These are phyloP conservation scores for Limnephilus auricula DNA, from an alignment of 2,888 invertebrate genomes.

Conservation along the genomic window DNA sequence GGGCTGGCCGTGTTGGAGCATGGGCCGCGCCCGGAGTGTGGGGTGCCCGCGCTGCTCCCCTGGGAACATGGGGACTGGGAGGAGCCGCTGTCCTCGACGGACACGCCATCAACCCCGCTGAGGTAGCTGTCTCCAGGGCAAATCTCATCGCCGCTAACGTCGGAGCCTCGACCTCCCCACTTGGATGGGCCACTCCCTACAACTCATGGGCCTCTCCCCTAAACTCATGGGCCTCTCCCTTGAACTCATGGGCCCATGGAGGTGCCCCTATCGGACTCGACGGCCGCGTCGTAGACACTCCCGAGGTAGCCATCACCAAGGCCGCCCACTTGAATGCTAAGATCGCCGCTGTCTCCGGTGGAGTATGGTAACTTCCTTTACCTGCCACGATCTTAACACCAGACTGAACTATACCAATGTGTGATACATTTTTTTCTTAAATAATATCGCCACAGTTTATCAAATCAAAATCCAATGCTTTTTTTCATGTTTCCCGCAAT, in stretches of 20 bases:
- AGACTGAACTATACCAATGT: no score
- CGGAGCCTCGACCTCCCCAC: constrained; percentile 69
- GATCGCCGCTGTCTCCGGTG: constrained; percentile 74
- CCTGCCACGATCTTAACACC: no score
- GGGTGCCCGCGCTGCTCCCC: constrained; percentile 64
- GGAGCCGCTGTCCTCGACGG: not conserved
- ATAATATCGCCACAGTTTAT: no score
- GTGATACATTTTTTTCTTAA: no score
- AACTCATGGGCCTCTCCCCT: constrained; percentile 18
- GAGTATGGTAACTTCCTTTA: not conserved
- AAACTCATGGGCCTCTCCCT: constrained; percentile 72
- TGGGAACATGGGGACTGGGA: constrained; percentile 38
- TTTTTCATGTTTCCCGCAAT: no score
- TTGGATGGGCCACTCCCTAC: not conserved
- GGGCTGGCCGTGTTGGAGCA: not conserved
- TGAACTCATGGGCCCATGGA: constrained; percentile 76
- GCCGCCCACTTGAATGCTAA: constrained; percentile 71
- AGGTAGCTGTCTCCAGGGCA: constrained; percentile 5
- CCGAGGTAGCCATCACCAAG: constrained; percentile 80
- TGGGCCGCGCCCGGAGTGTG: constrained; percentile 3
- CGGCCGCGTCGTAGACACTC: constrained; percentile 77
- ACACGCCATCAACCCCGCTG: no score
- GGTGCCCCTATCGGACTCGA: constrained; percentile 52
- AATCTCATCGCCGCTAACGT: not conserved
- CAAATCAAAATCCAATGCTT: no score